Conservation (phyloP, 2,113 vertebrate species). For the Pleuronectes platessa region DNA sequence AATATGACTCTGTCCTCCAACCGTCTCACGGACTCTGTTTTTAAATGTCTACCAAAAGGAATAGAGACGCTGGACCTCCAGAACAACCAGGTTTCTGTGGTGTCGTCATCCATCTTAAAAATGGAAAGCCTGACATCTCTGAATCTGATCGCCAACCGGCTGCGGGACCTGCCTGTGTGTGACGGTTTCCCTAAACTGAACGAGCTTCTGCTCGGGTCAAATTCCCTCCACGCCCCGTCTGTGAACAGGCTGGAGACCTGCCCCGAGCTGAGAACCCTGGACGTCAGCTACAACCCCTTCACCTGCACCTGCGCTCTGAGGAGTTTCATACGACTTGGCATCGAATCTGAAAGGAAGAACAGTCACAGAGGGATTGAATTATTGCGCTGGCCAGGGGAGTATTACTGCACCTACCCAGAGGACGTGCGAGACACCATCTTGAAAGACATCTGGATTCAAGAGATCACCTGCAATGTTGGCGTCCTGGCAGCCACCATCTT, state of each 20-base stretch:
- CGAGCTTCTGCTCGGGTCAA: conserved; percentile 78
- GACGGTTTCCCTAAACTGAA: conserved; percentile 72
- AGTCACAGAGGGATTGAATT: conserved; percentile 59
- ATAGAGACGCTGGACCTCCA: conserved; percentile 78
- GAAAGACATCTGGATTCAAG: conserved; percentile 79
- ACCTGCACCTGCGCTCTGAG: conserved; percentile 86
- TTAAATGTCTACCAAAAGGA: conserved; percentile 85
- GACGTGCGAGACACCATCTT: conserved; percentile 71
- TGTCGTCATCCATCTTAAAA: conserved; percentile 68
- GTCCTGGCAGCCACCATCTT: conserved; percentile 82
- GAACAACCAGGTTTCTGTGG: conserved; percentile 83
- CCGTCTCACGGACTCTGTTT: conserved; percentile 78
- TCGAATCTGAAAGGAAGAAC: conserved; percentile 8
- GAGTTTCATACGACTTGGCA: conserved; percentile 76
- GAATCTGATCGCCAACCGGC: conserved; percentile 86
- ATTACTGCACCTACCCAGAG: conserved; percentile 86
- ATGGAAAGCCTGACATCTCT: conserved; percentile 81
- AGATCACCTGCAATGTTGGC: conserved; percentile 80
- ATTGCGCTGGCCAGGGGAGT: conserved; percentile 83
- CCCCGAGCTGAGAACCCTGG: conserved; percentile 73
- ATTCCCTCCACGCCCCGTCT: conserved; percentile 81
- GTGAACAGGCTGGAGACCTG: conserved; percentile 79
- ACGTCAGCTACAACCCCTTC: conserved; percentile 86
- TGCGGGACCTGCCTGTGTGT: conserved; percentile 86
- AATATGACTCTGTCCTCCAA: conserved; percentile 87